Percentiles rank a stretch among this genome's conserved stretches.
Evolutionary conservation across 2,888 invertebrate species (phyloP).

Genomic region (Gonocerus acuteangulatus): DNA sequence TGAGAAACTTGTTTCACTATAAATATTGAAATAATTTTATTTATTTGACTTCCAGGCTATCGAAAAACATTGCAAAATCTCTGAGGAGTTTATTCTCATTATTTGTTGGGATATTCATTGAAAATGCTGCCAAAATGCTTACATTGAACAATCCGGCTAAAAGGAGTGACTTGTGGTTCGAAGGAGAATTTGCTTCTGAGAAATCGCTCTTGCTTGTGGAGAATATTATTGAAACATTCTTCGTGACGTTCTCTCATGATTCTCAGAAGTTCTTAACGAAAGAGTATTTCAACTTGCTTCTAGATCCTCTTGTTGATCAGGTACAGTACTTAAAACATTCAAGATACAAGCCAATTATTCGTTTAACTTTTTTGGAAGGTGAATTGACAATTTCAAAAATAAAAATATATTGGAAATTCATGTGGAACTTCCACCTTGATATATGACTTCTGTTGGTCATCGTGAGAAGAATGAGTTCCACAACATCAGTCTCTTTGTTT

Average conservation of each 20-base stretch:
- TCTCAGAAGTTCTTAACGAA: conserved; percentile 75
- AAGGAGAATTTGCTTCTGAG: conserved; percentile 43
- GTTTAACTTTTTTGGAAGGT: too few relatives aligned
- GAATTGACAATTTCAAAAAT: too few relatives aligned
- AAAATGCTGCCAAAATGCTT: conserved; percentile 68
- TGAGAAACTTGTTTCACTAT: too few relatives aligned
- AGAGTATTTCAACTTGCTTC: conserved; percentile 72
- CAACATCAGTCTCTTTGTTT: too few relatives aligned
- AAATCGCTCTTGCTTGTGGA: conserved; percentile 58
- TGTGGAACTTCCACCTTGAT: too few relatives aligned
- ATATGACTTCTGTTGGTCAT: too few relatives aligned
- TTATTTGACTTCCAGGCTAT: conserved; percentile 58
- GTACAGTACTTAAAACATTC: conserved; percentile 42
- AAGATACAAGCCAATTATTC: too few relatives aligned
- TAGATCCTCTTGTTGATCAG: conserved; percentile 85
- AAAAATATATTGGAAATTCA: too few relatives aligned
- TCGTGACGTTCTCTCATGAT: conserved; percentile 72
- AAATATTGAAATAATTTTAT: too few relatives aligned
- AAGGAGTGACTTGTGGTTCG: conserved; percentile 37
- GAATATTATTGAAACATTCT: conserved; percentile 66
- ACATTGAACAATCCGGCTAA: conserved; percentile 59
- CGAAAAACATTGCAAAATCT: conserved; percentile 67
- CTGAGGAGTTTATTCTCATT: conserved; percentile 80
- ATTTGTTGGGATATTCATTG: conserved; percentile 80
- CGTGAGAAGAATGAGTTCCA: too few relatives aligned